These are phyloP conservation scores for Luperina testacea DNA, from an alignment of 2,888 invertebrate species.

Conservation along the genomic window DNA sequence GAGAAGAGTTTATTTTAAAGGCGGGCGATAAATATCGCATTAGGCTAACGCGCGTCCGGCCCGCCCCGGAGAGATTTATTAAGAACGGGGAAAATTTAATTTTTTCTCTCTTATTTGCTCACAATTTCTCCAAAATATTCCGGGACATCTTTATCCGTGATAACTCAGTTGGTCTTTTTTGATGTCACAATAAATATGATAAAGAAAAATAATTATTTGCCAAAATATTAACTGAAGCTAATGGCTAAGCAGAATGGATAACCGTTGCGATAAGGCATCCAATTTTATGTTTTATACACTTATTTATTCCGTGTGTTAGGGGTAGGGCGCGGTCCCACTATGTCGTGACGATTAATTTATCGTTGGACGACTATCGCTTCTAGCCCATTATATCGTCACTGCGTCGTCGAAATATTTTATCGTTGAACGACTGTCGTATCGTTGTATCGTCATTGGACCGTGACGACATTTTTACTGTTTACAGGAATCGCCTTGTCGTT, in stretches of 20 bases:
- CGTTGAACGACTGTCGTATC: too few species aligned
- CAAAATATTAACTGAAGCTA: conserved; percentile 12
- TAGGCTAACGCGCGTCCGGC: conserved; percentile 77
- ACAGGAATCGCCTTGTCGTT: too few species aligned
- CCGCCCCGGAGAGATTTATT: conserved; percentile 79
- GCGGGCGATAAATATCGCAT: conserved; percentile 86
- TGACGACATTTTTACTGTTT: too few species aligned
- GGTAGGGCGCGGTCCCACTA: too few species aligned
- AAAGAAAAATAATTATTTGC: conserved; percentile 34
- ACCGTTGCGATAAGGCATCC: neutral
- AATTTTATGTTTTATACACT: conserved; percentile 1
- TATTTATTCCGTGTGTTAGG: neutral
- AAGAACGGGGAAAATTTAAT: conserved; percentile 78
- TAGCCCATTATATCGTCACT: too few species aligned
- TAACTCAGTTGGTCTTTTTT: conserved; percentile 57
- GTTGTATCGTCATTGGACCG: too few species aligned
- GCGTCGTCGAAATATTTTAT: too few species aligned
- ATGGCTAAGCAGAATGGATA: neutral
- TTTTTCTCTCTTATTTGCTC: conserved; percentile 76
- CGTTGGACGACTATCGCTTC: too few species aligned
- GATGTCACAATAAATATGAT: conserved; percentile 50
- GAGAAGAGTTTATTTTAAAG: conserved; percentile 81
- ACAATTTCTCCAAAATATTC: conserved; percentile 73
- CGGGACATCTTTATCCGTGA: conserved; percentile 65
- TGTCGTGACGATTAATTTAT: too few species aligned